A percentile compares a stretch with the other conserved stretches of the same genome.
Evolutionary conservation across 1,140 invertebrate species (phyloP).

Genomic region (Centruroides vittatus): DNA sequence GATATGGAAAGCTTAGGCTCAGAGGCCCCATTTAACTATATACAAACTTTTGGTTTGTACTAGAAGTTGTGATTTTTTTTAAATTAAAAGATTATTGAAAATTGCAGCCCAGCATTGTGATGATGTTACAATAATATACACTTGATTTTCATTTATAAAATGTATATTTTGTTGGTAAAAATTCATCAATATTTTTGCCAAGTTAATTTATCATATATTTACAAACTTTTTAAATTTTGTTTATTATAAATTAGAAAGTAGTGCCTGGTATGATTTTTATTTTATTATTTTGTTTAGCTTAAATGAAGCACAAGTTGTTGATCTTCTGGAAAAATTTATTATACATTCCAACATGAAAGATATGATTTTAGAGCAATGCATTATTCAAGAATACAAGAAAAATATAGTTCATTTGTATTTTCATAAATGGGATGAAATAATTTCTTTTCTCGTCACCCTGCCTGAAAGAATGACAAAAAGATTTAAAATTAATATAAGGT

Average conservation of each 20-base stretch:
- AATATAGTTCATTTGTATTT: background rate
- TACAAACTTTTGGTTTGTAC: too few species aligned
- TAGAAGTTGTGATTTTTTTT: too few species aligned
- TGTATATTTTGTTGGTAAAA: too few species aligned
- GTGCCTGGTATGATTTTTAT: background rate
- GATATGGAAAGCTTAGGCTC: too few species aligned
- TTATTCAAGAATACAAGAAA: background rate
- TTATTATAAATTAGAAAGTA: background rate
- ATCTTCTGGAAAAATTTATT: background rate
- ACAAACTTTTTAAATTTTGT: background rate
- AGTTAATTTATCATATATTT: too few species aligned
- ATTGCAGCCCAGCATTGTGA: too few species aligned
- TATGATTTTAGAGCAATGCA: background rate
- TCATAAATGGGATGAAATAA: conserved; percentile 3
- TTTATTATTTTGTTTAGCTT: background rate
- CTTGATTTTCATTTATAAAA: too few species aligned
- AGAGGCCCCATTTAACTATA: too few species aligned
- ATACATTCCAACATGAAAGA: background rate
- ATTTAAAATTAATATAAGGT: conserved; percentile 1
- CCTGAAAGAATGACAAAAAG: conserved; percentile 6
- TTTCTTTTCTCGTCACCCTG: background rate
- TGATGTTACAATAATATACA: too few species aligned
- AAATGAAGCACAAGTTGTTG: background rate
- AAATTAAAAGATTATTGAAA: too few species aligned
- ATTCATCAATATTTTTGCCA: too few species aligned